Percentiles rank a stretch among this genome's conserved stretches.
Conservation (phyloP, 2,888 invertebrate genomes). For the Mechanitis mazaeus region DNA sequence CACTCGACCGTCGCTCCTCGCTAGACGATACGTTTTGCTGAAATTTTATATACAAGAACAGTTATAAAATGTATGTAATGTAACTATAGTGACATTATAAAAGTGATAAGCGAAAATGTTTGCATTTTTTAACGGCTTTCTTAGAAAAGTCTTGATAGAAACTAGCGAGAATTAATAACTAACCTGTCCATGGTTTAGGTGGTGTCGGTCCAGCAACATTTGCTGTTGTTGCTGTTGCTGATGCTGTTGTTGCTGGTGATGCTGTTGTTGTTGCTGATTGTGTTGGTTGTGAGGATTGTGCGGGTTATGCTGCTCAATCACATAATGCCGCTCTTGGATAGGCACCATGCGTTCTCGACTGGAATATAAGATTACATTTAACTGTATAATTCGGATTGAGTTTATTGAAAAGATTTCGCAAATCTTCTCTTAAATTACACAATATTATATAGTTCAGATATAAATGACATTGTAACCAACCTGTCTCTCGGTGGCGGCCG, state of each 20-base stretch:
- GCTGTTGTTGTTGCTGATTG: conserved; percentile 42
- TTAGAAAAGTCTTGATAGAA: background rate
- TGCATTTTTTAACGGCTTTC: background rate
- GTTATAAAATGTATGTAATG: too few species aligned
- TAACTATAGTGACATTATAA: too few species aligned
- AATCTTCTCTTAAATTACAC: background rate
- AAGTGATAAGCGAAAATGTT: too few species aligned
- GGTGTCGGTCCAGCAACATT: conserved; percentile 48
- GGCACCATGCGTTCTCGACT: conserved; percentile 52
- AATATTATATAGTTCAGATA: background rate
- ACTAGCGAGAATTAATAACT: conserved; percentile 10
- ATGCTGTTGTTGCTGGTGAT: conserved; percentile 43
- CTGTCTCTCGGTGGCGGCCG: conserved; percentile 15
- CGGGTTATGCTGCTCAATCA: conserved; percentile 52
- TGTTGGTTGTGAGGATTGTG: conserved; percentile 41
- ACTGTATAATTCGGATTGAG: background rate
- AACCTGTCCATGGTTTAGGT: conserved; percentile 42
- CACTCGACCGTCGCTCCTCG: conserved; percentile 32
- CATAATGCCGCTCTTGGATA: conserved; percentile 56
- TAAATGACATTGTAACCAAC: background rate
- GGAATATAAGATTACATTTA: conserved; percentile 23
- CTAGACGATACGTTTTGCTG: conserved; percentile 14
- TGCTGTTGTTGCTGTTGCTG: conserved; percentile 38
- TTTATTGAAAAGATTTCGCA: too few species aligned
- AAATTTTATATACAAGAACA: background rate